These are phyloP conservation scores for Sitta europaea DNA, from an alignment of 2,113 vertebrate species.

Conservation along the genomic window DNA sequence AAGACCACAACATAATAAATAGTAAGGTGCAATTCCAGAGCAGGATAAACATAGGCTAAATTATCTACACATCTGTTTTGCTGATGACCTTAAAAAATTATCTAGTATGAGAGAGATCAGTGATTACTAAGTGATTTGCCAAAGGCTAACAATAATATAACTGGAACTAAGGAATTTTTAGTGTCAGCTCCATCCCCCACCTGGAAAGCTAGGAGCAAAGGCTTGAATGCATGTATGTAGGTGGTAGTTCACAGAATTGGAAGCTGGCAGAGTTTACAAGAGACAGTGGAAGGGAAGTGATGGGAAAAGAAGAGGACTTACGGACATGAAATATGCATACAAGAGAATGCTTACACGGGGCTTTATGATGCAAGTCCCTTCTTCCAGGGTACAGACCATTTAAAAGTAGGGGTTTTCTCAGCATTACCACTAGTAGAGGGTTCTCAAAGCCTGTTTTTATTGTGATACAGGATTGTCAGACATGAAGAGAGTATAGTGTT, in stretches of 20 bases:
- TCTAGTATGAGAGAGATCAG: neutral
- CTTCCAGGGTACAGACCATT: neutral
- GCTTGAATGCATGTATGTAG: neutral
- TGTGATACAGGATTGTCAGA: neutral
- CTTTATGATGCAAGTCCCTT: neutral
- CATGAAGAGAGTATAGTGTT: neutral
- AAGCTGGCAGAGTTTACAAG: neutral
- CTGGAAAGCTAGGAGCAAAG: neutral
- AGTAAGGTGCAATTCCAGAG: neutral
- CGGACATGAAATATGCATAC: neutral
- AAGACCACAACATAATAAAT: slow-evolving; percentile 22
- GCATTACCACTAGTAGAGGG: neutral
- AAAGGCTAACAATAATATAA: neutral
- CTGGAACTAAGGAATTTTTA: neutral
- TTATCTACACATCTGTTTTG: neutral
- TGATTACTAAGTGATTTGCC: neutral
- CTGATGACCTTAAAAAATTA: neutral
- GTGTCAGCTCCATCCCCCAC: neutral
- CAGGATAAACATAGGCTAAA: neutral
- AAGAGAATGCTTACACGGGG: neutral
- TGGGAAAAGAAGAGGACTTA: neutral
- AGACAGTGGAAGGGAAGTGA: neutral
- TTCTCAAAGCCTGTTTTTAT: neutral
- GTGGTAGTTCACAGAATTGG: neutral
- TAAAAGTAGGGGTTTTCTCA: neutral